Evolutionary conservation across 2,888 invertebrate genomes (phyloP), one percentile per base, ranked within the genome.

Genomic region (Chalcosyrphus nemorum): DNA sequence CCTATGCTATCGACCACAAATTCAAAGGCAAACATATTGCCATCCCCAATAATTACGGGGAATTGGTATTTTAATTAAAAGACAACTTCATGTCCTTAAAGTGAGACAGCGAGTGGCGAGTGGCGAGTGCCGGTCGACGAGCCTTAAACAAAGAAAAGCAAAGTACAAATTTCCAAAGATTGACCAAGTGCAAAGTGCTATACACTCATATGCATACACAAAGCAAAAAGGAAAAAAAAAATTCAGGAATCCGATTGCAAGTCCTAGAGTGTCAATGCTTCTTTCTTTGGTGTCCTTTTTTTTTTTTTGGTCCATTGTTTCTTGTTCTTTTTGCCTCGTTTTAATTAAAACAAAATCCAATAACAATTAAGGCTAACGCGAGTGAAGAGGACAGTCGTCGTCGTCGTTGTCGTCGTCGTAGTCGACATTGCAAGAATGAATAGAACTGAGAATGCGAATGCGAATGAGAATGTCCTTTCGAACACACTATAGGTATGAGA

Each of bases 341-440:
- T 84, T 84, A 84, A 84, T 84, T 84, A 84, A 84, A 84, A 78
- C 82, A 84, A 84, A 84, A 84, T 84, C 82, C 82, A 84, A 84
- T 84, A 84, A 84, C 78, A 84, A 84, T 84, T 84, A 74, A 78
- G 68, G 35, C 56, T 56, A 32, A 59, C 56, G 29, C 29, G 61
- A 29, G 13, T n/a, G n/a, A n/a, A n/a, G 24, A 59, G 38, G 52
- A 52, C 43, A 68, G 17, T 52, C 71, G 24, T 27, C n/a, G 61
- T 27, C 43, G n/a, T n/a, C n/a, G n/a, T n/a, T n/a, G n/a, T n/a
- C n/a, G n/a, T n/a, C n/a, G n/a, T n/a, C n/a, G n/a, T n/a, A 66
- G 76, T 27, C 32, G 77, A 27, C 65, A 74, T 77, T 77, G 82
- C 54, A 47, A 32, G 57, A 82, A 77, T 77, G 66, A 82, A 82